These are phyloP conservation scores for Siphonodentalium dalli DNA, from an alignment of 2,888 invertebrate genomes.

Conservation along the genomic window DNA sequence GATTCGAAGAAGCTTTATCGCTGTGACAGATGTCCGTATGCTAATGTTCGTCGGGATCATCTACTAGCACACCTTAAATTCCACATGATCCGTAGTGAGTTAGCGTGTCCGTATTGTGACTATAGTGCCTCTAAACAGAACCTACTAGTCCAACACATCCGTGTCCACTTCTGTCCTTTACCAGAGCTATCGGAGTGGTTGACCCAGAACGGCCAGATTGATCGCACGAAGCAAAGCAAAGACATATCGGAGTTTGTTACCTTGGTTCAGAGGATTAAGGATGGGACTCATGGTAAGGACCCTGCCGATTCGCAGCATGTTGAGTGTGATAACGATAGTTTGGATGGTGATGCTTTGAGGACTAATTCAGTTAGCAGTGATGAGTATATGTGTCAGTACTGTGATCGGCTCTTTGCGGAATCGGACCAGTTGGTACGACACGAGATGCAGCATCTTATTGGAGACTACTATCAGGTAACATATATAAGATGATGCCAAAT, in stretches of 20 bases:
- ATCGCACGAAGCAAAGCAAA: conserved; percentile 44
- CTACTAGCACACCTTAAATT: conserved; percentile 79
- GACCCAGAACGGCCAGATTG: conserved; percentile 47
- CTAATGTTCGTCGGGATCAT: conserved; percentile 76
- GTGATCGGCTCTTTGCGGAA: conserved; percentile 52
- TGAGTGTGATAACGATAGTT: not conserved
- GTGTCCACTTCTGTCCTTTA: conserved; percentile 74
- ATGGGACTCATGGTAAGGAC: conserved; percentile 1
- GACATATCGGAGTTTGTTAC: conserved; percentile 47
- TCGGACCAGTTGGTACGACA: conserved; percentile 51
- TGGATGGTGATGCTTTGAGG: not conserved
- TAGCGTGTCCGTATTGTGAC: conserved; percentile 83
- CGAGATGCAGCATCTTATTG: conserved; percentile 59
- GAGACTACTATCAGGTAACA: conserved; percentile 55
- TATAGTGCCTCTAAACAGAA: conserved; percentile 79
- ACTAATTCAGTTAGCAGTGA: not conserved
- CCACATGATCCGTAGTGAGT: conserved; percentile 74
- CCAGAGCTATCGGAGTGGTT: conserved; percentile 58
- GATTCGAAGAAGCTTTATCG: conserved; percentile 72
- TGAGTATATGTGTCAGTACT: conserved; percentile 55
- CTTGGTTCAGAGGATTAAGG: conserved; percentile 29
- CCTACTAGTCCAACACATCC: conserved; percentile 80
- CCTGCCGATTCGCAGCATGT: not conserved
- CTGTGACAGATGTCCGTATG: conserved; percentile 83
- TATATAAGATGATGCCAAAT: too few relatives aligned